Percentiles rank a stretch among this genome's conserved stretches.
These are phyloP conservation scores for Perizoma affinitatum DNA, from an alignment of 2,888 invertebrate genomes.

Conservation along the genomic window DNA sequence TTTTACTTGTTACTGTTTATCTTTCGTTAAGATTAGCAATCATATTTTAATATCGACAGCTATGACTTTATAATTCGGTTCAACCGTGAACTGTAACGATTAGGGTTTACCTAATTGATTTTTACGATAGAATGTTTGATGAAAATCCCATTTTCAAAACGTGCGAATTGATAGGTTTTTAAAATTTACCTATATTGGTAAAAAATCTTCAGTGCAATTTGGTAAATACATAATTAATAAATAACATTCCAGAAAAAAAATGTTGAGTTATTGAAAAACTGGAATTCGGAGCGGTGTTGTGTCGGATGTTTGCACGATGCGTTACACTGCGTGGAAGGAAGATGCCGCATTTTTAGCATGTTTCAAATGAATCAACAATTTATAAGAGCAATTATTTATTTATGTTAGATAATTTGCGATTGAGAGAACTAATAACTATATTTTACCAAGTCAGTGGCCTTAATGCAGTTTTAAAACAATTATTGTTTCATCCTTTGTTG, in stretches of 20 bases:
- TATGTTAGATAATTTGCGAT: conserved; percentile 13
- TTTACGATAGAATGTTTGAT: not conserved
- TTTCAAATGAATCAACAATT: conserved; percentile 38
- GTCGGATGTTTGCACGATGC: conserved; percentile 75
- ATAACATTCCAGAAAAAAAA: not conserved
- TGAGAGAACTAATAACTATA: conserved; percentile 7
- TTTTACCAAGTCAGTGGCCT: conserved; percentile 9
- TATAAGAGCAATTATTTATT: conserved; percentile 14
- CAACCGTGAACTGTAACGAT: conserved; percentile 11
- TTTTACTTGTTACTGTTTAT: too few species aligned
- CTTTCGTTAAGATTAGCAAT: not conserved
- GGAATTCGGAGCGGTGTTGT: conserved; percentile 34
- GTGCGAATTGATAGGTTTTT: not conserved
- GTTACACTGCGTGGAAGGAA: conserved; percentile 50
- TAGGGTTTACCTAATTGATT: not conserved
- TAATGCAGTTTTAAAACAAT: conserved; percentile 7
- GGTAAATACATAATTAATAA: not conserved
- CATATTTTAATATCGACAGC: not conserved
- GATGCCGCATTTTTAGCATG: conserved; percentile 61
- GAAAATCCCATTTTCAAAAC: not conserved
- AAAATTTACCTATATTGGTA: too few species aligned
- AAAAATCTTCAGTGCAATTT: too few species aligned
- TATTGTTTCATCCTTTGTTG: conserved; percentile 6
- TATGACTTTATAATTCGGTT: conserved; percentile 8
- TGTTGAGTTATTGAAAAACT: conserved; percentile 8